Base-by-base conservation (phyloP, 2,888 invertebrate species). In the Cephus rjabovi region DNA sequence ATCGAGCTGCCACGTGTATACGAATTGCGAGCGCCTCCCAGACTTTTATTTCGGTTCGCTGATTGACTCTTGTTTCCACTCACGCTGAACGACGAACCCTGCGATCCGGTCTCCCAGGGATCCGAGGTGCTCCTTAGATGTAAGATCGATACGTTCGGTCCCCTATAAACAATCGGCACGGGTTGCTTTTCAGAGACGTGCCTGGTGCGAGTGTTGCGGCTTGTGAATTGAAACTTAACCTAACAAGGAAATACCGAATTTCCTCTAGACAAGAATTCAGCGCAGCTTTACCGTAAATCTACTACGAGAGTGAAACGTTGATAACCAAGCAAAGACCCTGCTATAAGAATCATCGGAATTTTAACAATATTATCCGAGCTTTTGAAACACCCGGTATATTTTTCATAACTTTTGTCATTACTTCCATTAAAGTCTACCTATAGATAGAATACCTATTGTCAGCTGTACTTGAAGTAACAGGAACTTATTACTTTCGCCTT, bases 121-220 rank as follows among this genome's bases (percentile, higher is more conserved):
- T 94, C 94, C 33, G 93, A 92, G 1, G 93, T 92, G 82, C 92
- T 92, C 23, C 94, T 92, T 35, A 94, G 90, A 83, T 94, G 94
- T 56, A 94, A 90, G 79, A 94, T 92, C 76, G 94, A 94, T 78
- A 94, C 92, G 87, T 94, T 94, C 77, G 93, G 92, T 30, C 93
- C 93, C 87, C 94, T 94, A 91, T 4, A 87, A 56, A 56, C 56
- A 56, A 56, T 56, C 56, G 56, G 56, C 56, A 56, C 56, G 56
- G 56, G 56, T 56, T 56, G 23, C 56, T 56, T 56, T 56, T 56
- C 56, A 56, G 23, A 23, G 56, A 56, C 56, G 9, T 56, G 9
- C 56, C 56, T 23, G 23, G 56, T 23, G 23, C 56, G 56, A 56
- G 9, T 9, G 9, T 1, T 9, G 9, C 23, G 23, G 9, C 56